Evolutionary conservation across 2,888 invertebrate genomes (phyloP).

Genomic region (Campaea margaritaria): DNA sequence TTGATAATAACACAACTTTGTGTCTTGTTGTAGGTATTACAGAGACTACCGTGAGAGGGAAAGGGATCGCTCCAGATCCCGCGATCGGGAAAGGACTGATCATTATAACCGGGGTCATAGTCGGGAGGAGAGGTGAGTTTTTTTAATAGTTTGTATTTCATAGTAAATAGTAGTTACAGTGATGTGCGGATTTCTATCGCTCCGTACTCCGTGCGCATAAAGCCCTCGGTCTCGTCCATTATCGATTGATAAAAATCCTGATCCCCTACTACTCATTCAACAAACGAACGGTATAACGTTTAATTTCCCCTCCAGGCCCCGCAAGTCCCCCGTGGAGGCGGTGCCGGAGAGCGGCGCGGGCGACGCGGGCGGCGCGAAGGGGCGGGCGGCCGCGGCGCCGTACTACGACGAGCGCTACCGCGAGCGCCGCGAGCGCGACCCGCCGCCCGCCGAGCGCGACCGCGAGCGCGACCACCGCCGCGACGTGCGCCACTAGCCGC

Average conservation of each 20-base stretch:
- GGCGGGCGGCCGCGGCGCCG: constrained; percentile 84
- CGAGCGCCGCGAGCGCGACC: constrained; percentile 83
- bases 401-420: constrained; percentile 96
- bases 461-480: constrained; percentile 76
- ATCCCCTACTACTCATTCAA: too few relatives aligned
- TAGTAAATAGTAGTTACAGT: too few relatives aligned
- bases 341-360: constrained; percentile 78
- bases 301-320: constrained; percentile 70
- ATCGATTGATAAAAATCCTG: too few relatives aligned
- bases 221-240: too few relatives aligned
- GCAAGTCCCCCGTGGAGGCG: constrained; percentile 86
- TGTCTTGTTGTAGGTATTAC: constrained; percentile 77
- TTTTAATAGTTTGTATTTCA: neutral
- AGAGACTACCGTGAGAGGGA: constrained; percentile 86
- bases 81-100: constrained; percentile 88
- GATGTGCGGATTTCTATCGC: too few relatives aligned
- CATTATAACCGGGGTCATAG: constrained; percentile 92
- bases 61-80: constrained; percentile 92
- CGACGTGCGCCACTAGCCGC: constrained; percentile 51
- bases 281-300: neutral
- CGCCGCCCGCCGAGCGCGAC: constrained; percentile 84
- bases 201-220: too few relatives aligned
- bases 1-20: constrained; percentile 2
- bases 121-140: constrained; percentile 89
- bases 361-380: constrained; percentile 79